phyloP scores from a whole-genome alignment of 1,140 invertebrate species.

The Cotesia vestalis region DNA sequence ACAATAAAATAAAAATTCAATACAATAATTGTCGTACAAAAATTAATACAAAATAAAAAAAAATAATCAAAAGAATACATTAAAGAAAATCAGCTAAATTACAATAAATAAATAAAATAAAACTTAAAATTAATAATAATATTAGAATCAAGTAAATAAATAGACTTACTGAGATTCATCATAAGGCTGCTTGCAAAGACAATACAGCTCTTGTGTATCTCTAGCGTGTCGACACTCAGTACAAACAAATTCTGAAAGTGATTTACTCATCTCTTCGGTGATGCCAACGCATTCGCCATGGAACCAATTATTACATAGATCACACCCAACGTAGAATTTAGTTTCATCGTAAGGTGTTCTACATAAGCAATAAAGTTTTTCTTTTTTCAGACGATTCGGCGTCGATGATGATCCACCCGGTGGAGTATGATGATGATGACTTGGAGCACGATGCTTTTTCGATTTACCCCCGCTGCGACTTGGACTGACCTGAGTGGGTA shows the following conservation, averaged over 20 bases:
- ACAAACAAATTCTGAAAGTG: constrained; percentile 89
- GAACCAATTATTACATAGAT: constrained; percentile 98
- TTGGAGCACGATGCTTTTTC: constrained; percentile 55
- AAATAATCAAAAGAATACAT: neutral
- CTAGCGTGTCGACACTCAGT: constrained; percentile 84
- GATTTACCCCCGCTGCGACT: constrained; percentile 55
- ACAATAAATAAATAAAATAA: neutral
- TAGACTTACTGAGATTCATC: constrained; percentile 92
- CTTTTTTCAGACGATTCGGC: constrained; percentile 70
- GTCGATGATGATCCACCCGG: constrained; percentile 53
- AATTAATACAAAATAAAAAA: neutral
- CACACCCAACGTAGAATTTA: constrained; percentile 97
- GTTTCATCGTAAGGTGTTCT: constrained; percentile 94
- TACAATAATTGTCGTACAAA: neutral
- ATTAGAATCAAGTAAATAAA: constrained; percentile 37
- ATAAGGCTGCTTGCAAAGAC: constrained; percentile 94
- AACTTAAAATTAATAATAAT: constrained; percentile 4
- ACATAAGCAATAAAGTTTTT: constrained; percentile 93
- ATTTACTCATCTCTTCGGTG: constrained; percentile 91
- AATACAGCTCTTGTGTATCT: constrained; percentile 93
- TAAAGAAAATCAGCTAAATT: too few relatives aligned
- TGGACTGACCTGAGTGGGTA: constrained; percentile 64
- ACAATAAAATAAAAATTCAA: constrained; percentile 17
- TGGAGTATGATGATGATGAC: constrained; percentile 43
- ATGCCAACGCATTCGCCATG: constrained; percentile 97